These are phyloP conservation scores for Drosophila falleni DNA, from an alignment of 2,888 invertebrate species.

Conservation along the genomic window DNA sequence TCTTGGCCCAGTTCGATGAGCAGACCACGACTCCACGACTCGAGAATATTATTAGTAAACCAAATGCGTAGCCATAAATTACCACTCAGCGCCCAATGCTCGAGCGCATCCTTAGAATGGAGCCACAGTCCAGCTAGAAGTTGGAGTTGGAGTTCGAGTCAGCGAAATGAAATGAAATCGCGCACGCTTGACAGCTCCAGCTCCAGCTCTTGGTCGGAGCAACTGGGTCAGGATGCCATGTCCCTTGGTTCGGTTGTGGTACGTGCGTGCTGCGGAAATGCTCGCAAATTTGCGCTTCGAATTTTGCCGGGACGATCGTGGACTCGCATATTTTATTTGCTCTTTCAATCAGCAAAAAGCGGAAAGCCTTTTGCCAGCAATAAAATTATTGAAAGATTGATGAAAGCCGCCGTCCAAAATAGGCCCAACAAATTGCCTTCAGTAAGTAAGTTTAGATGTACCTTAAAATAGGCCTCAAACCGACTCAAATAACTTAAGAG, in stretches of 20 bases:
- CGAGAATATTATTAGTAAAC: constrained; percentile 74
- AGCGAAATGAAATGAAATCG: constrained; percentile 66
- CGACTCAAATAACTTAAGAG: constrained; percentile 31
- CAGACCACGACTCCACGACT: constrained; percentile 15
- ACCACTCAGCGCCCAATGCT: constrained; percentile 68
- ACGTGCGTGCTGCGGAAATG: constrained; percentile 73
- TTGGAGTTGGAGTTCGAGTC: constrained; percentile 10
- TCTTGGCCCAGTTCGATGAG: constrained; percentile 44
- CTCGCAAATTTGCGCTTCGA: constrained; percentile 74
- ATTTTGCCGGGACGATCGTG: constrained; percentile 69
- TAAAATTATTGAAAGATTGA: constrained; percentile 73
- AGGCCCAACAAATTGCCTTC: constrained; percentile 37
- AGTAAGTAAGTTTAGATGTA: constrained; percentile 47
- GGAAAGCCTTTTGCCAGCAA: constrained; percentile 60
- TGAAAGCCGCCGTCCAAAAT: constrained; percentile 37
- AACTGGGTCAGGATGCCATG: constrained; percentile 21
- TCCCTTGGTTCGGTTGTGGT: constrained; percentile 7
- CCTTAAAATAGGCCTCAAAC: constrained; percentile 14
- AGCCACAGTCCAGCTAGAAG: background rate
- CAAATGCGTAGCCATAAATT: constrained; percentile 81
- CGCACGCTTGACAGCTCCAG: constrained; percentile 49
- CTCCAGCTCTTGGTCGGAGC: background rate
- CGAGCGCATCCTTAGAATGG: constrained; percentile 66
- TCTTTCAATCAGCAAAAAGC: constrained; percentile 70
- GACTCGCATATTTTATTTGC: constrained; percentile 76